phyloP scores from a whole-genome alignment of 2,113 vertebrate species.

The Girardinichthys multiradiatus region DNA sequence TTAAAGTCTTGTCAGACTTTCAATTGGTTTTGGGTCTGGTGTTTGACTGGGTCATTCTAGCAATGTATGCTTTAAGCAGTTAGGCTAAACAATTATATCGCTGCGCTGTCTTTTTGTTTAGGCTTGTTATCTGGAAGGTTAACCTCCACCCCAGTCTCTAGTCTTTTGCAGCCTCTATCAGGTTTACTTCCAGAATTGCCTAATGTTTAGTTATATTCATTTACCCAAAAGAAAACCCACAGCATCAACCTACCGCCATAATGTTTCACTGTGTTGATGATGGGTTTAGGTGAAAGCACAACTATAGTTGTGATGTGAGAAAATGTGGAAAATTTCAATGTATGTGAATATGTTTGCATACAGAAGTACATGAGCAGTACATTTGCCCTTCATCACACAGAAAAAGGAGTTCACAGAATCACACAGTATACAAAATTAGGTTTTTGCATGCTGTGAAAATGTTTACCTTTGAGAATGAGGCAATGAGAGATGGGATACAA shows the following conservation, averaged over 20 bases:
- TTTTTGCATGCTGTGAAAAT: conserved; percentile 72
- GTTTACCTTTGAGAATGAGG: conserved; percentile 75
- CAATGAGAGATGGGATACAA: conserved; percentile 47
- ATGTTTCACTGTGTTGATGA: not conserved
- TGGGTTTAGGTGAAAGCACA: not conserved
- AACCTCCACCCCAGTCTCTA: no score
- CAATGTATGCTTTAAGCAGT: no score
- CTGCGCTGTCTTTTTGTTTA: no score
- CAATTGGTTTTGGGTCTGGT: not conserved
- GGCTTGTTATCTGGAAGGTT: no score
- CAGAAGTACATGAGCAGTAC: not conserved
- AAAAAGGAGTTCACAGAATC: conserved; percentile 26
- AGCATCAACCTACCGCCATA: not conserved
- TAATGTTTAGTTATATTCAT: not conserved
- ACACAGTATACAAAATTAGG: conserved; percentile 63
- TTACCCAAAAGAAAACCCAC: not conserved
- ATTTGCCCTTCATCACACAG: conserved; percentile 8
- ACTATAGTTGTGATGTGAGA: not conserved
- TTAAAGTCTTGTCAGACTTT: not conserved
- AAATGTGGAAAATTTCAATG: not conserved
- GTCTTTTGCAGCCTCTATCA: no score
- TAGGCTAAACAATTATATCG: no score
- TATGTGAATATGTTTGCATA: not conserved
- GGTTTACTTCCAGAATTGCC: no score
- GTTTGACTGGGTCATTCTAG: not conserved